Evolutionary conservation across 1,140 invertebrate genomes (phyloP).

Genomic region (Olivierus martensii): DNA sequence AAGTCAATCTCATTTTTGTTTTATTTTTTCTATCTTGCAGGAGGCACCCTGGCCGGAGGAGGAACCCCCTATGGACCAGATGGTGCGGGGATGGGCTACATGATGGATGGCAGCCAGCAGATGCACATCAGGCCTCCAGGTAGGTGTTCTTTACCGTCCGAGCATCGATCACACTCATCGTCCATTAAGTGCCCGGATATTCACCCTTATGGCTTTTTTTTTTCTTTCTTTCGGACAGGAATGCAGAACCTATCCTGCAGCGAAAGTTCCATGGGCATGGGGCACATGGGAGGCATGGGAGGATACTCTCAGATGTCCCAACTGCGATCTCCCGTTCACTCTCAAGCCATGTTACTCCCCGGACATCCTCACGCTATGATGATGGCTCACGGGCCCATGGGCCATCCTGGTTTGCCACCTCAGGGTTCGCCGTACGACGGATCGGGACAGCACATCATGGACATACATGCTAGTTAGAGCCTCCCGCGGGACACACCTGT

Average conservation of each 20-base stretch:
- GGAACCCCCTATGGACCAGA: slow-evolving; percentile 90
- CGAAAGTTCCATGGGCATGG: slow-evolving; percentile 27
- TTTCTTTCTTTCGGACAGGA: slow-evolving; percentile 21
- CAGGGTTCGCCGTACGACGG: slow-evolving; percentile 36
- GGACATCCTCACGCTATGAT: slow-evolving; percentile 36
- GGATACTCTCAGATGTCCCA: slow-evolving; percentile 35
- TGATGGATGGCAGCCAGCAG: slow-evolving; percentile 90
- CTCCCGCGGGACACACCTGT: no score
- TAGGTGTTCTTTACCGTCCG: slow-evolving; percentile 31
- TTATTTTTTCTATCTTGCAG: no score
- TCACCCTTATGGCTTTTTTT: not conserved
- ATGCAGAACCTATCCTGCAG: slow-evolving; percentile 31
- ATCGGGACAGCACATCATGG: slow-evolving; percentile 36
- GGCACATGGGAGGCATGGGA: slow-evolving; percentile 29
- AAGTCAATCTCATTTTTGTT: no score
- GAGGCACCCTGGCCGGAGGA: slow-evolving; percentile 35
- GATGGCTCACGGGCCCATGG: slow-evolving; percentile 30
- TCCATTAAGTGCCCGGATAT: not conserved
- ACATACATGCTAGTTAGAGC: slow-evolving; percentile 36
- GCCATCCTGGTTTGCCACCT: slow-evolving; percentile 24
- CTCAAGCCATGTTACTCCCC: slow-evolving; percentile 37
- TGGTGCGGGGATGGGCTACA: slow-evolving; percentile 74
- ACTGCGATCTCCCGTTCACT: slow-evolving; percentile 35
- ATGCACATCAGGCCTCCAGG: slow-evolving; percentile 64
- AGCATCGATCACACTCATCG: not conserved